A percentile compares a stretch with the other conserved stretches of the same genome.
These are phyloP conservation scores for Drosophila meridiana DNA, from an alignment of 2,888 invertebrate species.

Conservation along the genomic window DNA sequence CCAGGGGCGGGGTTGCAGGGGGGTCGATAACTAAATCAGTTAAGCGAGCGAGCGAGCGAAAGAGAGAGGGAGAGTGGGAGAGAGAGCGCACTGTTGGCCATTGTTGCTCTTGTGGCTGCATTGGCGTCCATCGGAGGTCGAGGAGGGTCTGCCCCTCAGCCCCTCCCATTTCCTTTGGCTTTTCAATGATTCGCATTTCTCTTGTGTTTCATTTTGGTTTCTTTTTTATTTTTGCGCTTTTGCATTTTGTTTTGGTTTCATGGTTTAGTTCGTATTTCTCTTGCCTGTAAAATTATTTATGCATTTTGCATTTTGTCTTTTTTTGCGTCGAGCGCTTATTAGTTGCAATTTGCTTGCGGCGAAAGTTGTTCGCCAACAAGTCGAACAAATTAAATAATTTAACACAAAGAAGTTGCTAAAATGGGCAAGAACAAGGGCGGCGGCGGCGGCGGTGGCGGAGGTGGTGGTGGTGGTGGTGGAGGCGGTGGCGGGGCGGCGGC, in stretches of 20 bases:
- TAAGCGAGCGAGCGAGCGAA: constrained; percentile 25
- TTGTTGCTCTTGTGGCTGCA: constrained; percentile 10
- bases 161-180: neutral
- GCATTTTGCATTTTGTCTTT: constrained; percentile 53
- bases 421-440: constrained; percentile 84
- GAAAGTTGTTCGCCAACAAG: constrained; percentile 54
- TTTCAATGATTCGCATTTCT: constrained; percentile 37
- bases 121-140: constrained; percentile 44
- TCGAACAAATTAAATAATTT: constrained; percentile 55
- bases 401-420: constrained; percentile 46
- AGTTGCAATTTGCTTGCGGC: constrained; percentile 70
- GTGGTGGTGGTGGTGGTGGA: constrained; percentile 59
- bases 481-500: constrained; percentile 75
- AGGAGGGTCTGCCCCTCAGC: constrained; percentile 7
- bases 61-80: neutral
- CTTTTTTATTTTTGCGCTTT: constrained; percentile 18
- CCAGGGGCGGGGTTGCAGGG: constrained; percentile 11
- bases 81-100: constrained; percentile 47
- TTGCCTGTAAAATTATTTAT: constrained; percentile 63
- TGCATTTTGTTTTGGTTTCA: constrained; percentile 65
- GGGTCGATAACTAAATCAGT: constrained; percentile 61
- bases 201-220: constrained; percentile 12
- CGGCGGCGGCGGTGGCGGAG: constrained; percentile 70
- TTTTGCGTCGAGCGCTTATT: constrained; percentile 58
- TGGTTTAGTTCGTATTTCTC: constrained; percentile 51